A percentile compares a stretch with the other conserved stretches of the same genome.
phyloP scores from a whole-genome alignment of 2,113 vertebrate species.

The Cricetomys ansorgei region DNA sequence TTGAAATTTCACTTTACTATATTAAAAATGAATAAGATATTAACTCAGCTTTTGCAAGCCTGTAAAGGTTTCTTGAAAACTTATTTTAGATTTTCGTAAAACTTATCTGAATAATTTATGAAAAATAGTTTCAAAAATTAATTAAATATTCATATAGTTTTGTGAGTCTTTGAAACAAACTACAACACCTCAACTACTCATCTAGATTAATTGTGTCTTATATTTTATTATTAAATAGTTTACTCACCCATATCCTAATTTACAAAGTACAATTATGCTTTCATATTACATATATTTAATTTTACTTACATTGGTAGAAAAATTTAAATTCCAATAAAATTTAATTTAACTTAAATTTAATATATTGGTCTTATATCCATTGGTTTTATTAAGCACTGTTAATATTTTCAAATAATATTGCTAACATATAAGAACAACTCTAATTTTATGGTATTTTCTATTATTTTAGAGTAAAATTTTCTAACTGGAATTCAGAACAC shows the following conservation, averaged over 20 bases:
- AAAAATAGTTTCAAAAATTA: not conserved
- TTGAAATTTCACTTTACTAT: not conserved
- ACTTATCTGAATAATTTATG: slow-evolving; percentile 14
- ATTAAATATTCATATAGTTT: not conserved
- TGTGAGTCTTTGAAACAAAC: not conserved
- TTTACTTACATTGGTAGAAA: not conserved
- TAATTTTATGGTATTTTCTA: not conserved
- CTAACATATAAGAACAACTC: not conserved
- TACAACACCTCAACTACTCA: not conserved
- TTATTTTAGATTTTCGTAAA: slow-evolving; percentile 30
- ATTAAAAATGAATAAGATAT: slow-evolving; percentile 14
- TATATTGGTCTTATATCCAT: not conserved
- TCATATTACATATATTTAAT: not conserved
- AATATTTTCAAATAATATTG: not conserved
- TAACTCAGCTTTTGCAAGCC: not conserved
- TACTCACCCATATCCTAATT: not conserved
- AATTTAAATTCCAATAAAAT: slow-evolving; percentile 18
- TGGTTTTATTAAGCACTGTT: not conserved
- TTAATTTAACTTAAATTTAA: not conserved
- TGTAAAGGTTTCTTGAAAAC: not conserved
- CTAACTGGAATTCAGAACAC: not conserved
- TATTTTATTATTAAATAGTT: not conserved
- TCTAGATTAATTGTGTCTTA: not conserved
- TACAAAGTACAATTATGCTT: not conserved
- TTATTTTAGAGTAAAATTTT: not conserved